These are phyloP conservation scores for Tribolium madens DNA, from an alignment of 1,140 invertebrate genomes.

Conservation along the genomic window DNA sequence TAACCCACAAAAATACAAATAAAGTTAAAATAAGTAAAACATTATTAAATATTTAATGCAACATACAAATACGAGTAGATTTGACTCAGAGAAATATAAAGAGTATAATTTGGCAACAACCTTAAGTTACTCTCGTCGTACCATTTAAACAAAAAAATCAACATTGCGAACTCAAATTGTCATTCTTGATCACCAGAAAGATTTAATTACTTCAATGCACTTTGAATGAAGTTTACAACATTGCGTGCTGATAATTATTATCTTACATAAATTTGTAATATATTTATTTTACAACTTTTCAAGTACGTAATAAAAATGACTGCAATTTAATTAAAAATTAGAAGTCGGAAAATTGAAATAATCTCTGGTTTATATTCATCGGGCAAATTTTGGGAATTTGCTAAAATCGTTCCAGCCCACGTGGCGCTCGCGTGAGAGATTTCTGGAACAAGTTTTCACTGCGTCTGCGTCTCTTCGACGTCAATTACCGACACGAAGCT, in stretches of 20 bases:
- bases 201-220: not conserved
- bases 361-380: no score
- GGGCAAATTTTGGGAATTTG: not conserved
- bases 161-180: no score
- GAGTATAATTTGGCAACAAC: no score
- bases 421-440: not conserved
- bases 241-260: not conserved
- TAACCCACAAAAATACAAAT: no score
- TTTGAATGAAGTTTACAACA: not conserved
- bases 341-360: no score
- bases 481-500: conserved; percentile 3
- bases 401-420: not conserved
- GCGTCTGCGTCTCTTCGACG: not conserved
- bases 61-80: no score
- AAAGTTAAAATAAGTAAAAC: no score
- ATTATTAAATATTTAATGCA: no score
- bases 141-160: no score
- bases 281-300: not conserved
- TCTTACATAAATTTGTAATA: not conserved
- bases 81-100: no score
- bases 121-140: no score
- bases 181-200: no score
- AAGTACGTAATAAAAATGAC: not conserved
- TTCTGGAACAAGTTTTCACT: not conserved
- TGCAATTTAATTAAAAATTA: not conserved